A percentile compares a stretch with the other conserved stretches of the same genome.
These are phyloP conservation scores for Punctoribates punctum DNA, from an alignment of 2,888 invertebrate species.

Conservation along the genomic window DNA sequence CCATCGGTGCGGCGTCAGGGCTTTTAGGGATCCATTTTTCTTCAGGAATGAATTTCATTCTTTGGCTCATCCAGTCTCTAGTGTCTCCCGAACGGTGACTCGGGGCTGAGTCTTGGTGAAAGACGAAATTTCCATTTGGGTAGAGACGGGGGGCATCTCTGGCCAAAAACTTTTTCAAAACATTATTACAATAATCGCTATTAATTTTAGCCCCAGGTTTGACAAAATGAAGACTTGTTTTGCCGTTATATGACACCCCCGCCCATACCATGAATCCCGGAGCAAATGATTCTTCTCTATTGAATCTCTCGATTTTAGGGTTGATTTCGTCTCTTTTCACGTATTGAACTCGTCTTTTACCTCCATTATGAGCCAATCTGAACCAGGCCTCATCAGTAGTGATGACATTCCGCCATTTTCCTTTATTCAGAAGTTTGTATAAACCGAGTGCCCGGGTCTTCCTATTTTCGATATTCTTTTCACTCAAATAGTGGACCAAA, in stretches of 20 bases:
- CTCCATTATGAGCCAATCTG: background rate
- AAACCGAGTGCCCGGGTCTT: slow-evolving; percentile 4
- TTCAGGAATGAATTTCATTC: slow-evolving; percentile 12
- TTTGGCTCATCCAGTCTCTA: background rate
- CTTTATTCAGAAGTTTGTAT: background rate
- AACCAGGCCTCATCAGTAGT: slow-evolving; percentile 36
- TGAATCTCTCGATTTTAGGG: background rate
- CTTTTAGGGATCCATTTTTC: slow-evolving; percentile 37
- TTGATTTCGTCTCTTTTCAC: background rate
- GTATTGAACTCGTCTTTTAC: slow-evolving; percentile 6
- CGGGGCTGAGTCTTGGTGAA: slow-evolving; percentile 43
- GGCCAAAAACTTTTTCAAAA: slow-evolving; percentile 16
- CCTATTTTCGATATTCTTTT: background rate
- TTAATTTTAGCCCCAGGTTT: slow-evolving; percentile 35
- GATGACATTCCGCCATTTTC: slow-evolving; percentile 32
- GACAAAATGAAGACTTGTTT: slow-evolving; percentile 38
- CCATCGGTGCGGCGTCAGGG: slow-evolving; percentile 39
- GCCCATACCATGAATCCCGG: slow-evolving; percentile 42
- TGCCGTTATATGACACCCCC: slow-evolving; percentile 34
- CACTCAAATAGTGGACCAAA: slow-evolving; percentile 3
- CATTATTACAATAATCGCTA: slow-evolving; percentile 17
- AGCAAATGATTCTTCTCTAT: background rate
- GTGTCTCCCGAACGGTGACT: slow-evolving; percentile 32
- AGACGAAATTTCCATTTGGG: slow-evolving; percentile 17
- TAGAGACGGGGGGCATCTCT: slow-evolving; percentile 27